phyloP scores from a whole-genome alignment of 2,888 invertebrate genomes.

The Blastobasis adustella region DNA sequence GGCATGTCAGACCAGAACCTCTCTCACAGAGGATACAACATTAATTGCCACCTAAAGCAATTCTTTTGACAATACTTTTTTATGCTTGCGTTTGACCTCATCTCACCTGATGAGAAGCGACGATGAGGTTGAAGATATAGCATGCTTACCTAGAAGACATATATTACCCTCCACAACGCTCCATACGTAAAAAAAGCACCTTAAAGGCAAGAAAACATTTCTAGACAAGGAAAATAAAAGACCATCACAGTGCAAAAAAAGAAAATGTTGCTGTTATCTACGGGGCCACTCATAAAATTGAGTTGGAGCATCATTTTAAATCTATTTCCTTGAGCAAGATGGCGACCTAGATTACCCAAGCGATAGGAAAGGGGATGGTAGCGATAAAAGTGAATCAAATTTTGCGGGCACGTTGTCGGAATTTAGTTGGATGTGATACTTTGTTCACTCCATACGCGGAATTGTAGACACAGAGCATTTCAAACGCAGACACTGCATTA shows the following conservation, averaged over 20 bases:
- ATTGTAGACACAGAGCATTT: too few relatives aligned
- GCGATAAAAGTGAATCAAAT: constrained; percentile 7
- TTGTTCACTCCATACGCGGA: not conserved
- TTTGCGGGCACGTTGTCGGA: constrained; percentile 1
- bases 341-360: constrained; percentile 22
- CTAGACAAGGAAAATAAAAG: constrained; percentile 5
- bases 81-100: too few relatives aligned
- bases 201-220: not conserved
- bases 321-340: constrained; percentile 28
- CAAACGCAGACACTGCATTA: too few relatives aligned
- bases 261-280: constrained; percentile 25
- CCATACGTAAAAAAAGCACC: too few relatives aligned
- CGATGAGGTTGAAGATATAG: too few relatives aligned
- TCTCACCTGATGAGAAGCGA: too few relatives aligned
- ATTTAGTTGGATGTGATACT: not conserved
- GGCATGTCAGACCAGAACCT: too few relatives aligned
- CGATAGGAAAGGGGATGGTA: constrained; percentile 12
- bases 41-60: too few relatives aligned
- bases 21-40: too few relatives aligned
- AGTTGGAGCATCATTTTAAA: constrained; percentile 16
- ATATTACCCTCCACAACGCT: too few relatives aligned
- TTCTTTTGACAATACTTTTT: too few relatives aligned
- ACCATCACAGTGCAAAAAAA: not conserved
- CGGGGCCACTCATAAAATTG: constrained; percentile 24
- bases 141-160: too few relatives aligned